Percentiles rank a stretch among this genome's conserved stretches.
Evolutionary conservation across 1,140 invertebrate species (phyloP).

Genomic region (Neoseiulus cucumeris): DNA sequence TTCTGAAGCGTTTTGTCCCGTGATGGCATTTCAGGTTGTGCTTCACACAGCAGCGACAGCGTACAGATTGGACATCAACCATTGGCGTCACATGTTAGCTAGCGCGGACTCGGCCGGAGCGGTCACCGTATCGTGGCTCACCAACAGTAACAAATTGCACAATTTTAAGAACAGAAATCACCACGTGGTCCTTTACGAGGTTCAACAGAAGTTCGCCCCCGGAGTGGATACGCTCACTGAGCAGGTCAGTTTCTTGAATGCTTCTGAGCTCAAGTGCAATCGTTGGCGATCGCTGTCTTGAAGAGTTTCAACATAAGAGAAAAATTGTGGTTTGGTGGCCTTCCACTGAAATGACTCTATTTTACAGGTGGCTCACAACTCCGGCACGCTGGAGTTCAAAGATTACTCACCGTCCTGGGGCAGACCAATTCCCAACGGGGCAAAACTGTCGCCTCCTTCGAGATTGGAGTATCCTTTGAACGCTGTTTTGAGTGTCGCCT

Average conservation of each 20-base stretch:
- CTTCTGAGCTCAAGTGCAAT: neutral
- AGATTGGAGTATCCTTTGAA: neutral
- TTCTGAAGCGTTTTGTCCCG: neutral
- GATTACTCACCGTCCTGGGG: neutral
- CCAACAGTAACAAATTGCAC: neutral
- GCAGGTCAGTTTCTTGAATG: neutral
- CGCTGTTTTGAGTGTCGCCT: neutral
- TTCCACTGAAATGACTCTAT: no score
- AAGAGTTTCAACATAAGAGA: no score
- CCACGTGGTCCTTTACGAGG: neutral
- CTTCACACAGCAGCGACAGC: neutral
- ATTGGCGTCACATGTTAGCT: slow-evolving; percentile 1
- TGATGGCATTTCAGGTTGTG: neutral
- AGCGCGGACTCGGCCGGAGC: neutral
- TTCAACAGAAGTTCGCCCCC: slow-evolving; percentile 14
- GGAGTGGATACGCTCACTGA: neutral
- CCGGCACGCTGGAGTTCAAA: slow-evolving; percentile 20
- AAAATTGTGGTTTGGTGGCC: no score
- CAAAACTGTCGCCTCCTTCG: neutral
- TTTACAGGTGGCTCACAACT: slow-evolving; percentile 19
- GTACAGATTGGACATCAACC: neutral
- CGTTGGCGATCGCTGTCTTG: no score
- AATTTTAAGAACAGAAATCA: neutral
- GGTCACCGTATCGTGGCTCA: neutral
- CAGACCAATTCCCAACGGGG: neutral